phyloP scores from a whole-genome alignment of 2,888 invertebrate species.

The Disparrhopalites patrizii region DNA sequence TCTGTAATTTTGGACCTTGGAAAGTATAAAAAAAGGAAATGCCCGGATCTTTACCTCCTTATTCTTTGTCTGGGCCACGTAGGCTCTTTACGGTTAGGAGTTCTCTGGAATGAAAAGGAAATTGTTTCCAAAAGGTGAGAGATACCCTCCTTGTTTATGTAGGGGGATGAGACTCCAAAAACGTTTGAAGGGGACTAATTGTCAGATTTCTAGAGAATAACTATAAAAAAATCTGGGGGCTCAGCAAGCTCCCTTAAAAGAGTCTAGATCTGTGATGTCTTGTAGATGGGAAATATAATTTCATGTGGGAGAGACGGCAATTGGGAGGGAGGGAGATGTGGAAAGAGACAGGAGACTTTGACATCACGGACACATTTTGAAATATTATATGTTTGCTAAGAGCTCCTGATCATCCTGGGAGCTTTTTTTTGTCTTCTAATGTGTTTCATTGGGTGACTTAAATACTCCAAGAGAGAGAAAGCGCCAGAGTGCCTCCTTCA shows the following conservation, averaged over 20 bases:
- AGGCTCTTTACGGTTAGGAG: too few species aligned
- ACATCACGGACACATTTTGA: constrained; percentile 1
- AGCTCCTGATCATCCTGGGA: background rate
- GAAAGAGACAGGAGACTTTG: background rate
- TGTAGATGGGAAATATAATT: constrained; percentile 6
- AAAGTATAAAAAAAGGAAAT: too few species aligned
- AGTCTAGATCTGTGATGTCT: too few species aligned
- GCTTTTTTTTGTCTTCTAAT: background rate
- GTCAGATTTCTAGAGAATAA: background rate
- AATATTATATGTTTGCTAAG: constrained; percentile 13
- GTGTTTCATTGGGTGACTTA: background rate
- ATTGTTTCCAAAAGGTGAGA: too few species aligned
- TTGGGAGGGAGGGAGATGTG: background rate
- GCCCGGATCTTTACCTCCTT: too few species aligned
- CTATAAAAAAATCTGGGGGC: too few species aligned
- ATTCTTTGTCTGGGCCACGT: too few species aligned
- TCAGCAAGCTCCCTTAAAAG: too few species aligned
- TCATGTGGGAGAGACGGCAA: too few species aligned
- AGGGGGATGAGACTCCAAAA: background rate
- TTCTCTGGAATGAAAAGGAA: too few species aligned
- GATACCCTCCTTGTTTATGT: background rate
- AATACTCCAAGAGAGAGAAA: background rate
- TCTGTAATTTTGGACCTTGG: too few species aligned
- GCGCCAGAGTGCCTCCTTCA: background rate
- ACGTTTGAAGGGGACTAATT: background rate